Evolutionary conservation across 1,140 invertebrate species (phyloP), one percentile per base, ranked within the genome.

Genomic region (Leptinotarsa lineolata): DNA sequence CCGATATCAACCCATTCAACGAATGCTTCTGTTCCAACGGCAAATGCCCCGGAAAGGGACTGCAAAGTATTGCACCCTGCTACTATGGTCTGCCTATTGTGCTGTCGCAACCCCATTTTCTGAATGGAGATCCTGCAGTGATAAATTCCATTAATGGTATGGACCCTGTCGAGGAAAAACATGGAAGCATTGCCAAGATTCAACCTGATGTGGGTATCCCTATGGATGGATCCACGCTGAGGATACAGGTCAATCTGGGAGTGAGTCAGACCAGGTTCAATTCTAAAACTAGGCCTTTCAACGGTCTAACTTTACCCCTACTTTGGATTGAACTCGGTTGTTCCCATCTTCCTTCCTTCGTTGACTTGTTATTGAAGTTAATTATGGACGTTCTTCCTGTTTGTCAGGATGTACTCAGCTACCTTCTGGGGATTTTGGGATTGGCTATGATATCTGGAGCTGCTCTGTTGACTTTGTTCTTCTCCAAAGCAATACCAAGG

Each of bases 51-150:
- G 87, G 88, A n/a, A 86, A 86, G 70, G 92, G 92, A 0, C 77
- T 93, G 0, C 87, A 88, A 0, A 90, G 89, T 73, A 76, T 93
- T 0, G 89, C 91, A 0, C 90, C 92, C 0, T 94, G 93, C 79
- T 93, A 93, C 75, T 93, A 91, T 82, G 89, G 91, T 91, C 82
- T 94, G 21, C 91, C 91, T 1, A 84, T 90, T 12, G 89, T 89
- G 0, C 84, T 94, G 44, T 95, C 94, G 1, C 89, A 91, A 78
- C 94, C 94, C 0, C 95, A 96, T 84, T 96, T 95, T 77, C 86
- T 91, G 69, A 83, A 91, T 63, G 89, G 88, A 1, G 91, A 94
- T 81, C 88, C 91, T 4, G 85, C 83, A 66, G 79, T 94, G 2
- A 77, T 89, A 39, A 85, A 92, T 6, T 84, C 86, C 0, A 85